Evolutionary conservation across 2,113 vertebrate genomes (phyloP).

Genomic region (Mirounga angustirostris): DNA sequence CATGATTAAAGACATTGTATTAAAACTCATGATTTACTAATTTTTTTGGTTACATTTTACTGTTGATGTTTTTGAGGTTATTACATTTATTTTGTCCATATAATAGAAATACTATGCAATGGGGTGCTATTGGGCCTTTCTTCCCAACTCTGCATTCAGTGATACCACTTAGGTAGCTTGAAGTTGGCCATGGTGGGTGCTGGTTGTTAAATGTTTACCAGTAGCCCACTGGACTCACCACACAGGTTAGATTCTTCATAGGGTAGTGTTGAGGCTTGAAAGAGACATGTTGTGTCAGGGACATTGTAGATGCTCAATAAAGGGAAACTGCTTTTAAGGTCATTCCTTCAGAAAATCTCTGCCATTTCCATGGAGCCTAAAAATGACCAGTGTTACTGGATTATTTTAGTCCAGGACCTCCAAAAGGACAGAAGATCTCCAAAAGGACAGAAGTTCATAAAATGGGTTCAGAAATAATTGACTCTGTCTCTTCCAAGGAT

Average conservation of each 20-base stretch:
- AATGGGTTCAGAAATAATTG: background rate
- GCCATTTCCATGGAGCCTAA: background rate
- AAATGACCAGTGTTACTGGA: background rate
- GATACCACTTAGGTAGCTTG: background rate
- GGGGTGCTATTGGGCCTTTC: background rate
- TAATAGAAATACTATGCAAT: background rate
- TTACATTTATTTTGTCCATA: background rate
- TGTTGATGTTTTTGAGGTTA: background rate
- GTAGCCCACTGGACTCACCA: background rate
- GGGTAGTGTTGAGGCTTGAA: background rate
- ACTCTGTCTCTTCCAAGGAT: background rate
- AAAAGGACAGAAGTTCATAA: background rate
- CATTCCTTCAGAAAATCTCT: background rate
- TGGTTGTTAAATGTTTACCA: background rate
- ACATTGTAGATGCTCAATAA: background rate
- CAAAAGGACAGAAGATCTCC: background rate
- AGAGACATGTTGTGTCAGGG: background rate
- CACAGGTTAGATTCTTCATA: background rate
- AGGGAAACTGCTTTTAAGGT: background rate
- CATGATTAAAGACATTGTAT: background rate
- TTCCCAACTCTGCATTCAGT: background rate
- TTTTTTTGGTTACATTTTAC: background rate
- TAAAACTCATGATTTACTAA: background rate
- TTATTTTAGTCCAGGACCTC: background rate
- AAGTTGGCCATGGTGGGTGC: background rate